Conservation (phyloP, 2,888 invertebrate species). For the Molorchus minor region DNA sequence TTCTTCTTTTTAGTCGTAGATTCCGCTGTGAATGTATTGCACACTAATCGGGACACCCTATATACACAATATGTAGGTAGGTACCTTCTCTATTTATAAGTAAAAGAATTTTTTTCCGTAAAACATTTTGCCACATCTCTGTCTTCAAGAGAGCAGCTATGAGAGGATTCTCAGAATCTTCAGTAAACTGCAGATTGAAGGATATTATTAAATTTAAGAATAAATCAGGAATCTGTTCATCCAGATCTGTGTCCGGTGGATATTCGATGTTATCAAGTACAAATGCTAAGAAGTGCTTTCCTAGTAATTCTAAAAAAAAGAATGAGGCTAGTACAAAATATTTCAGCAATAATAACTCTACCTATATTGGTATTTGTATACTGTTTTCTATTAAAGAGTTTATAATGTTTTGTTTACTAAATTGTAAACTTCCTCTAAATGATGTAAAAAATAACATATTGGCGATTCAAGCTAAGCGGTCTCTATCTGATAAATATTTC, state of each 20-base stretch:
- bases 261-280: slow-evolving; percentile 84
- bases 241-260: slow-evolving; percentile 81
- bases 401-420: no score
- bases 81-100: slow-evolving; percentile 90
- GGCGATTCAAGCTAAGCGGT: no score
- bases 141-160: slow-evolving; percentile 73
- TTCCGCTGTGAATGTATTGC: no score
- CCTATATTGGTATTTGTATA: no score
- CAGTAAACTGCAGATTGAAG: slow-evolving; percentile 87
- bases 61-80: no score
- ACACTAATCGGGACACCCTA: no score
- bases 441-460: no score
- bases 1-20: no score
- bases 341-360: no score
- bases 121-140: slow-evolving; percentile 83
- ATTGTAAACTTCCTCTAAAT: no score
- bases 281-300: slow-evolving; percentile 81
- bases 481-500: no score
- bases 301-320: slow-evolving; percentile 78
- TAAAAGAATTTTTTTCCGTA: slow-evolving; percentile 86
- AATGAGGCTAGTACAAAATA: slow-evolving; percentile 13
- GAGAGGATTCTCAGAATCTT: slow-evolving; percentile 73
- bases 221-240: slow-evolving; percentile 85
- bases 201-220: slow-evolving; percentile 86
- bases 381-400: no score